phyloP scores from a whole-genome alignment of 1,140 invertebrate species.

The Drosophila gunungcola region DNA sequence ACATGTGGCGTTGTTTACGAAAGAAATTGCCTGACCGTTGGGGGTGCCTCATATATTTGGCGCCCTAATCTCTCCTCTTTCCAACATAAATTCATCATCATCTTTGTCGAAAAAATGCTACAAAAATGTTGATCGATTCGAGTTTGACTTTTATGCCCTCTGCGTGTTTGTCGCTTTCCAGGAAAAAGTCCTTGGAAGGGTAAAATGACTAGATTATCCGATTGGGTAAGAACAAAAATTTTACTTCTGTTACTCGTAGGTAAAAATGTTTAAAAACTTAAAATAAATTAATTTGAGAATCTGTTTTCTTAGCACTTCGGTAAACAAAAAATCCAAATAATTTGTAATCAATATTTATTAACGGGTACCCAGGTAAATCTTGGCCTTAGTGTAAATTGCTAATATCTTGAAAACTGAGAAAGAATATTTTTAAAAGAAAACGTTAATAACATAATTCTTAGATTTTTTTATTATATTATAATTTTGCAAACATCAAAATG shows the following conservation, averaged over 20 bases:
- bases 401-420: too few relatives aligned
- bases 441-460: too few relatives aligned
- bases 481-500: neutral
- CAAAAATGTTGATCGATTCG: conserved; percentile 65
- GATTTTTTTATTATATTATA: too few relatives aligned
- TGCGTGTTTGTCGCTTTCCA: conserved; percentile 17
- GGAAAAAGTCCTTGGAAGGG: neutral
- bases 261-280: too few relatives aligned
- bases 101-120: conserved; percentile 27
- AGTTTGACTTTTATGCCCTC: conserved; percentile 54
- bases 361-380: too few relatives aligned
- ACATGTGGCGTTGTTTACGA: conserved; percentile 62
- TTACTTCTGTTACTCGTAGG: too few relatives aligned
- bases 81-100: conserved; percentile 27
- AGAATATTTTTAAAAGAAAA: too few relatives aligned
- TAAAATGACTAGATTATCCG: neutral
- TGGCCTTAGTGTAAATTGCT: too few relatives aligned
- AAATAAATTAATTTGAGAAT: neutral
- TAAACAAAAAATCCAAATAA: too few relatives aligned
- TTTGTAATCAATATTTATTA: too few relatives aligned
- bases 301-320: too few relatives aligned
- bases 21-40: conserved; percentile 43
- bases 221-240: neutral
- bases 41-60: conserved; percentile 51
- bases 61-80: conserved; percentile 27